These are phyloP conservation scores for Yponomeuta cagnagella DNA, from an alignment of 2,888 invertebrate genomes.

Conservation along the genomic window DNA sequence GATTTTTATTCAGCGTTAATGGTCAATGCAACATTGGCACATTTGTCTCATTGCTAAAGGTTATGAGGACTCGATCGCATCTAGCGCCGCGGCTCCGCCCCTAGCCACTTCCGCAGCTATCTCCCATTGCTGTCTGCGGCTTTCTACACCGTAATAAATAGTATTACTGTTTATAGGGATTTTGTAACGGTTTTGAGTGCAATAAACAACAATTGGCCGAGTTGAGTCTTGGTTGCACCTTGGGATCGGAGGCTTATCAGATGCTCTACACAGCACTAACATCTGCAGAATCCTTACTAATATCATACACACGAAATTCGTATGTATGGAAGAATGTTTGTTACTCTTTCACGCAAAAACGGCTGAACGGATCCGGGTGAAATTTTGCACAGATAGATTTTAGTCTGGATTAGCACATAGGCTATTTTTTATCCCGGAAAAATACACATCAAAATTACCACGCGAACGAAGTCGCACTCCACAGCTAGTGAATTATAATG, in stretches of 20 bases:
- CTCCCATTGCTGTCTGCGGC: constrained; percentile 10
- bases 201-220: background rate
- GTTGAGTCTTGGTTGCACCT: background rate
- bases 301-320: too few relatives aligned
- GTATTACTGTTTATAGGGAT: constrained; percentile 6
- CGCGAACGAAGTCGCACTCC: too few relatives aligned
- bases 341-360: too few relatives aligned
- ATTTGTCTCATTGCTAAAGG: constrained; percentile 42
- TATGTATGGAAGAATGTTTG: too few relatives aligned
- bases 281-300: background rate
- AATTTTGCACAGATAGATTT: too few relatives aligned
- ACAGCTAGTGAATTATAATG: background rate
- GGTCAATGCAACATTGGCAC: constrained; percentile 18
- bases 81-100: constrained; percentile 22
- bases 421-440: too few relatives aligned
- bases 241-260: background rate
- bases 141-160: constrained; percentile 13
- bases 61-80: constrained; percentile 26
- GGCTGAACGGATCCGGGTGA: too few relatives aligned
- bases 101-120: constrained; percentile 21
- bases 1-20: too few relatives aligned
- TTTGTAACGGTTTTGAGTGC: constrained; percentile 6
- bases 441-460: too few relatives aligned
- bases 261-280: background rate
- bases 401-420: too few relatives aligned